phyloP scores from a whole-genome alignment of 2,113 vertebrate species.

The cattle (Bos taurus) region DNA sequence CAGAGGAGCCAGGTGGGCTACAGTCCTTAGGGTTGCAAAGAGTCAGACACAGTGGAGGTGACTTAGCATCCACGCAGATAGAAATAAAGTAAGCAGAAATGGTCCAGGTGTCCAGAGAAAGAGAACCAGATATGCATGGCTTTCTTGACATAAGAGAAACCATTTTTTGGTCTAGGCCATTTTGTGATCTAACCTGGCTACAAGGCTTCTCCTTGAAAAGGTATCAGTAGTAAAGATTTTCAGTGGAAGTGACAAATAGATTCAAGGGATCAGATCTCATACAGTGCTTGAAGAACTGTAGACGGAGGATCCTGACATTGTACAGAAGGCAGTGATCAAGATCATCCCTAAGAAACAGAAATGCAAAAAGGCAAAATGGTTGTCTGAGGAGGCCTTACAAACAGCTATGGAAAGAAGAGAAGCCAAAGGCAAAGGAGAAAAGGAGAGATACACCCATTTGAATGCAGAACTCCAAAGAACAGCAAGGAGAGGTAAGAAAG shows the following conservation, averaged over 20 bases:
- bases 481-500: neutral
- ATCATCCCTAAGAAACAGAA: neutral
- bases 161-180: neutral
- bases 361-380: neutral
- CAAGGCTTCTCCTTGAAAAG: neutral
- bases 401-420: neutral
- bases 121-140: neutral
- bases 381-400: neutral
- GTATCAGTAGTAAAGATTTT: neutral
- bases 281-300: neutral
- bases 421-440: neutral
- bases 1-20: neutral
- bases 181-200: neutral
- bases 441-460: neutral
- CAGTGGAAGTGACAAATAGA: neutral
- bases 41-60: fast-evolving
- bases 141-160: neutral
- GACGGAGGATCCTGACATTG: neutral
- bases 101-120: neutral
- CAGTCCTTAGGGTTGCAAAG: neutral
- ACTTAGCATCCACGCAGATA: neutral
- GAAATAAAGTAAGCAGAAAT: neutral
- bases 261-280: neutral
- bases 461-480: neutral
- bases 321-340: neutral